Evolutionary conservation across 2,888 invertebrate genomes (phyloP).

Genomic region (Altica lythri): DNA sequence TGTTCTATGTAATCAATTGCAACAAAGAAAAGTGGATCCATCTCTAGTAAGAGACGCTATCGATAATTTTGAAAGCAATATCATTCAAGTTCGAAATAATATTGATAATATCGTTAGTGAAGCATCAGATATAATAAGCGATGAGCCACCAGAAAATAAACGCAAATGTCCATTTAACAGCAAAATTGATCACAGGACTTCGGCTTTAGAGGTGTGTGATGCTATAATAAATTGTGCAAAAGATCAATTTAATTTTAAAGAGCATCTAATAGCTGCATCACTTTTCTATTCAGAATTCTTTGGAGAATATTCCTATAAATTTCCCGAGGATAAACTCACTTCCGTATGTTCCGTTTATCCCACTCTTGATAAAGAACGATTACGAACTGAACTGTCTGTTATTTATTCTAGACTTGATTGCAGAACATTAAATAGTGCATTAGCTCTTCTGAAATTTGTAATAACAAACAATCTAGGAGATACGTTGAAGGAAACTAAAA

Average conservation of each 20-base stretch:
- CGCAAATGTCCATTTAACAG: too few relatives aligned
- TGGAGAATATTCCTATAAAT: constrained; percentile 28
- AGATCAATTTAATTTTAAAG: constrained; percentile 41
- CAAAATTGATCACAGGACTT: constrained; percentile 18
- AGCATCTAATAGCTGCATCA: constrained; percentile 40
- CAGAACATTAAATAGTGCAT: constrained; percentile 27
- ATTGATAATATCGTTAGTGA: constrained; percentile 28
- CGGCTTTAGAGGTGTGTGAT: constrained; percentile 39
- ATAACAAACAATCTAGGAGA: neutral
- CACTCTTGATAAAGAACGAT: constrained; percentile 37
- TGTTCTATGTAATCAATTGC: constrained; percentile 37
- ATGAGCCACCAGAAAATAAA: constrained; percentile 10
- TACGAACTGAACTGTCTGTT: constrained; percentile 40
- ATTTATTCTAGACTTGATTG: constrained; percentile 41
- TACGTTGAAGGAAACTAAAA: neutral
- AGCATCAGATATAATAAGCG: constrained; percentile 6
- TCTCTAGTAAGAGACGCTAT: constrained; percentile 17
- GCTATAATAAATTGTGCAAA: constrained; percentile 37
- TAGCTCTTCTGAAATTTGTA: constrained; percentile 28
- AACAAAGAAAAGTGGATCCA: constrained; percentile 27
- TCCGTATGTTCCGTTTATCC: constrained; percentile 31
- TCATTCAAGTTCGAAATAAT: constrained; percentile 23
- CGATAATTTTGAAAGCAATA: constrained; percentile 24
- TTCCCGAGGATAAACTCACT: constrained; percentile 34
- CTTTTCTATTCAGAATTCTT: constrained; percentile 39